These are phyloP conservation scores for Dolichopus griseipennis DNA, from an alignment of 2,888 invertebrate species.

Conservation along the genomic window DNA sequence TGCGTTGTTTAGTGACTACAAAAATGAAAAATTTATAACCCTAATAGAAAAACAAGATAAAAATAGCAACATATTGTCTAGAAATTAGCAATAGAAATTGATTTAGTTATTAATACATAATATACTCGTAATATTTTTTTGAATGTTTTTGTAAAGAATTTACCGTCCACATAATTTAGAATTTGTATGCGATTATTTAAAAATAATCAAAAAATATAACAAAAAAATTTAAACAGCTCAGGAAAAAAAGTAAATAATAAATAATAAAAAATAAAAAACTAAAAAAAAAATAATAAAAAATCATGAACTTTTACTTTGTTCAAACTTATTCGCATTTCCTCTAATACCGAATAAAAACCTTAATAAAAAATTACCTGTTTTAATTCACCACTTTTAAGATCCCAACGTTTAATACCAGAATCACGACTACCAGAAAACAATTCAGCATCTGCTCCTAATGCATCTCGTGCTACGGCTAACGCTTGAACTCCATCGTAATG, in stretches of 20 bases:
- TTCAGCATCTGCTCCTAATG: conserved; percentile 34
- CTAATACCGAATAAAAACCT: conserved; percentile 7
- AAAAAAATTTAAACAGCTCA: too few species aligned
- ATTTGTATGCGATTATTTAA: too few species aligned
- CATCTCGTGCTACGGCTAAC: conserved; percentile 55
- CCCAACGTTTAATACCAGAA: conserved; percentile 80
- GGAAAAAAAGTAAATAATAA: too few species aligned
- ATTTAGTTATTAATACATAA: too few species aligned
- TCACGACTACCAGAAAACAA: conserved; percentile 80
- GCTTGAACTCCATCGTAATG: conserved; percentile 87
- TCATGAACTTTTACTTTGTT: neutral
- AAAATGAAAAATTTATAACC: conserved; percentile 11
- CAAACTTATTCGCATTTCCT: neutral
- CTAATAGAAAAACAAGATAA: too few species aligned
- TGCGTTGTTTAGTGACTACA: conserved; percentile 64
- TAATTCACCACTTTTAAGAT: conserved; percentile 45
- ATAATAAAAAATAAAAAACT: too few species aligned
- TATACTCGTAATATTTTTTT: too few species aligned
- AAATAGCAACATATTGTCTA: too few species aligned
- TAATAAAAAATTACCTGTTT: conserved; percentile 28
- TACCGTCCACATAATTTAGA: too few species aligned
- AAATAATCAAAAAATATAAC: too few species aligned
- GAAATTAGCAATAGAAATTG: too few species aligned
- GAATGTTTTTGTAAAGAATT: too few species aligned
- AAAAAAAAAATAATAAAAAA: neutral